Evolutionary conservation across 2,888 invertebrate genomes (phyloP).

Genomic region (Petrophora chlorosata): DNA sequence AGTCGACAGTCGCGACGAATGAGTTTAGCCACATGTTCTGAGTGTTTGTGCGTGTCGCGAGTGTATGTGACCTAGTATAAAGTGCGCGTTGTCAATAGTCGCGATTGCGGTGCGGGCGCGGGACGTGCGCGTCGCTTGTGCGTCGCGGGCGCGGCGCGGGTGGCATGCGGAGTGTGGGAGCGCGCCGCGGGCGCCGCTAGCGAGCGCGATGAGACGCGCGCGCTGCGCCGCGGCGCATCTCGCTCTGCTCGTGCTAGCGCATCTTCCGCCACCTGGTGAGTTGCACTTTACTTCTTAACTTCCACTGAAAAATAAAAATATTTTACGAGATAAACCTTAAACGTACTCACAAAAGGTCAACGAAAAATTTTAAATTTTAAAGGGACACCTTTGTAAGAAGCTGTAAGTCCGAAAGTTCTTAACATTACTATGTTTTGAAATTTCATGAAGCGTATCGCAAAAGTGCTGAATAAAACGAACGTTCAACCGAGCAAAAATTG

Average conservation of each 20-base stretch:
- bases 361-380: not conserved
- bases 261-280: constrained; percentile 64
- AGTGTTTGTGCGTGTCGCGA: constrained; percentile 14
- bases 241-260: constrained; percentile 65
- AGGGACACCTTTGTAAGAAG: not conserved
- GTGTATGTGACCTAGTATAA: constrained; percentile 23
- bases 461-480: constrained; percentile 50
- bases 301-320: too few species aligned
- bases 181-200: constrained; percentile 54
- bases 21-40: not conserved
- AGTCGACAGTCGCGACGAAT: constrained; percentile 5
- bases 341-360: not conserved
- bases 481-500: constrained; percentile 59
- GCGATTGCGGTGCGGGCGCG: constrained; percentile 33
- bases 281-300: constrained; percentile 14
- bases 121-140: constrained; percentile 30
- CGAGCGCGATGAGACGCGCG: constrained; percentile 61
- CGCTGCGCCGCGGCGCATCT: constrained; percentile 58
- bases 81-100: constrained; percentile 40
- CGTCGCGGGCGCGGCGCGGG: constrained; percentile 34
- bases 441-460: constrained; percentile 40
- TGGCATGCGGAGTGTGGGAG: constrained; percentile 48
- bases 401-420: constrained; percentile 19
- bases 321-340: too few species aligned
- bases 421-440: constrained; percentile 43